A percentile compares a stretch with the other conserved stretches of the same genome.
Evolutionary conservation across 2,113 vertebrate species (phyloP).

Genomic region (Zosterops hypoxanthus): DNA sequence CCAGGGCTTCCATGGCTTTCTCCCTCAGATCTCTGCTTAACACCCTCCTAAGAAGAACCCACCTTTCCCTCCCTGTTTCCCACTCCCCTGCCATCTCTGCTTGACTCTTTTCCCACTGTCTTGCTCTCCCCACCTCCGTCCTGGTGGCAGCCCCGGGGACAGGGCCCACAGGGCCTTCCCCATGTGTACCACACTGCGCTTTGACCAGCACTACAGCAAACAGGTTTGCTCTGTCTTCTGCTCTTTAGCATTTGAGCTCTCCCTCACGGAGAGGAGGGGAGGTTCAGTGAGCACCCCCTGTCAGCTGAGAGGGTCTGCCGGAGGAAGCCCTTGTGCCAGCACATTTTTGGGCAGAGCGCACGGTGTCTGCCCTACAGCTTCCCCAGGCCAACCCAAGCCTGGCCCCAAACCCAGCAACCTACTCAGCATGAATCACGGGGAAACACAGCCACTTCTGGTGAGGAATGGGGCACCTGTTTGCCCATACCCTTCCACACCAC

Average conservation of each 20-base stretch:
- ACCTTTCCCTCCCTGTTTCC: neutral
- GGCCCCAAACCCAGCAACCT: neutral
- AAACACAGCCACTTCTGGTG: neutral
- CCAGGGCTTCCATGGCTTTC: neutral
- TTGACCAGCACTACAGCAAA: accelerated
- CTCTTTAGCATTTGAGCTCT: neutral
- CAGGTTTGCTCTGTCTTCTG: neutral
- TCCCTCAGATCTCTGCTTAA: neutral
- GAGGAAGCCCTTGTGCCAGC: neutral
- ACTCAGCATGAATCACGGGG: neutral
- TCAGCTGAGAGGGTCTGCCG: neutral
- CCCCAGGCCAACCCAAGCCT: accelerated
- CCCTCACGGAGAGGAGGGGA: neutral
- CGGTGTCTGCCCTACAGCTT: accelerated
- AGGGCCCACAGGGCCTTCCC: accelerated
- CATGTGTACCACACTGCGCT: accelerated
- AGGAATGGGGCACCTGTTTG: neutral
- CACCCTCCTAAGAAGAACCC: neutral
- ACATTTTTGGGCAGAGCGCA: neutral
- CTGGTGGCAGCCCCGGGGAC: accelerated
- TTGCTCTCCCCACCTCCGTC: accelerated
- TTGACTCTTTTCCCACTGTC: neutral
- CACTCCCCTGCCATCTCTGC: accelerated
- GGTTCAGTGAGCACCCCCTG: accelerated
- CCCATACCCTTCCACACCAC: neutral